Conservation (phyloP, 1,140 invertebrate species). For the Bombus haemorrhoidalis region DNA sequence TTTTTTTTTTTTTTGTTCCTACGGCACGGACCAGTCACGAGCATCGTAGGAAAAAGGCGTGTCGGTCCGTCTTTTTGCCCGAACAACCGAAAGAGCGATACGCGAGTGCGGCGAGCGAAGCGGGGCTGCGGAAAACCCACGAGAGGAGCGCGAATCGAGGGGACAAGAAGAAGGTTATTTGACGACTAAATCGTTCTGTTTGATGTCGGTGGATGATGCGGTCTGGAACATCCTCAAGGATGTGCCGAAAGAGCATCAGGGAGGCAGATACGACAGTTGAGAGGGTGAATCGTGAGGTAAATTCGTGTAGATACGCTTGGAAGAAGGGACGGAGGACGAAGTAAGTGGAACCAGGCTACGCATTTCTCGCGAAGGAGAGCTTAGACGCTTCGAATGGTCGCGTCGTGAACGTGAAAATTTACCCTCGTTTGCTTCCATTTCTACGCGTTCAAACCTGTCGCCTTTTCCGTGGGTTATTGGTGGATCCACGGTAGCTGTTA, state of each 20-base stretch:
- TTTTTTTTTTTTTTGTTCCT: too few species aligned
- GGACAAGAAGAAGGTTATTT: slow-evolving; percentile 63
- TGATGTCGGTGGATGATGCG: slow-evolving; percentile 71
- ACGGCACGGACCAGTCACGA: neutral
- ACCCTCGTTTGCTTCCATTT: slow-evolving; percentile 14
- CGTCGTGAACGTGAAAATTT: slow-evolving; percentile 8
- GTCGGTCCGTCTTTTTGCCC: neutral
- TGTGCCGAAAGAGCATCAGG: neutral
- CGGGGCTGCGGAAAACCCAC: neutral
- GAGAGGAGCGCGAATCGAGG: neutral
- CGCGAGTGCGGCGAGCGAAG: neutral
- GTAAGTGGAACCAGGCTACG: slow-evolving; percentile 8
- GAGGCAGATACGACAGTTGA: neutral
- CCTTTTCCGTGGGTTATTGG: slow-evolving; percentile 17
- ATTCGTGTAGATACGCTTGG: slow-evolving; percentile 2
- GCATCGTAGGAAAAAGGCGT: neutral
- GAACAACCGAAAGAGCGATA: neutral
- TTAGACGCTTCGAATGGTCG: neutral
- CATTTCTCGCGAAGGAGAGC: slow-evolving; percentile 15
- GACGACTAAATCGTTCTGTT: slow-evolving; percentile 76
- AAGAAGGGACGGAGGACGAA: neutral
- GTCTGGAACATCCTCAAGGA: slow-evolving; percentile 58
- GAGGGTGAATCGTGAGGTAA: neutral
- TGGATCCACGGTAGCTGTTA: neutral
- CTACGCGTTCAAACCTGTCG: slow-evolving; percentile 6